Evolutionary conservation across 2,113 vertebrate genomes (phyloP), one percentile per base, ranked within the genome.

Genomic region (Falco punctatus): DNA sequence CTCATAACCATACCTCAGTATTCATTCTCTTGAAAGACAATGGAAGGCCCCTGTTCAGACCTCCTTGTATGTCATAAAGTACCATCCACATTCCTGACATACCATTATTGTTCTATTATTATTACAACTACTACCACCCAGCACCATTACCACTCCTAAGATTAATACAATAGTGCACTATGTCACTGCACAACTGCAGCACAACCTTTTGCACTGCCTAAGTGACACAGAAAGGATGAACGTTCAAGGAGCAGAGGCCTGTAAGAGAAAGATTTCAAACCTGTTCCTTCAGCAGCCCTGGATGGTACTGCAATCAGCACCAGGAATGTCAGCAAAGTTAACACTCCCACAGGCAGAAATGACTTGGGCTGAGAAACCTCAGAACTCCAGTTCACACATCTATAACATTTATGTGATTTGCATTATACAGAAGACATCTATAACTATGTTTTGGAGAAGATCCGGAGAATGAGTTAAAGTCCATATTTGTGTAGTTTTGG

Each of bases 381-480:
- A 58, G 27, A 79, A 86, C 30, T 66, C 65, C 24, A 70, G n/a
- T 81, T 81, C n/a, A 73, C n/a, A 55, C 8, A 73, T 38, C 35
- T 62, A 0, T 19, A 87, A 81, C 19, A 38, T 13, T 82, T 52
- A 40, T 82, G 21, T 89, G 46, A 61, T 71, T 84, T 87, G 74
- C 38, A 42, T 30, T 69, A 54, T 2, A 81, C 21, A 86, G 40
- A 94, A 52, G n/a, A 49, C 1, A 3, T 14, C 54, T 61, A 15
- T 35, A 62, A 65, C 26, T 57, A 23, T 13, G 5, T 69, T 91
- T 85, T 86, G 40, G 42, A 85, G 51, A 80, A 66, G 33, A 91
- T 57, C 9, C 70, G 48, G 51, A 91, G n/a, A 91, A 89, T 70
- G 73, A 92, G 71, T 86, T 94, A 89, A 90, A 77, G 17, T 82